Evolutionary conservation across 2,113 vertebrate genomes (phyloP).

Genomic region (Pollachius pollachius): DNA sequence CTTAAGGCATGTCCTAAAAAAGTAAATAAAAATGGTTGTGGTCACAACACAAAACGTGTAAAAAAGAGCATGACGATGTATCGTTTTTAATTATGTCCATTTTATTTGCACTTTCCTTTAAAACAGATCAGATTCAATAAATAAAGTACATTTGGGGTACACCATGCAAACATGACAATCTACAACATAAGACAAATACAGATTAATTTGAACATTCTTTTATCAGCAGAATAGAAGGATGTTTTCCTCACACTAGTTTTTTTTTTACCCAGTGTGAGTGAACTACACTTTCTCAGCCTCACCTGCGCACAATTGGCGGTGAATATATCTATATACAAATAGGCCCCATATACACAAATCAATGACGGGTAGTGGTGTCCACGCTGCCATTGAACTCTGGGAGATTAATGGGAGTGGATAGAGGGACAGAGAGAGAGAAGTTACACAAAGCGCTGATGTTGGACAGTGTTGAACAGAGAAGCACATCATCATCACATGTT

Average conservation of each 20-base stretch:
- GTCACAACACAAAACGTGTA: too few species aligned
- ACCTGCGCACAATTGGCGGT: conserved; percentile 46
- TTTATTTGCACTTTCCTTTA: conserved; percentile 59
- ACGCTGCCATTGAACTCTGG: too few species aligned
- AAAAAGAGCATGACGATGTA: too few species aligned
- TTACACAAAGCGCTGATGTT: background rate
- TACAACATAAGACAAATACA: conserved; percentile 57
- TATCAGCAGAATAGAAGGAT: conserved; percentile 33
- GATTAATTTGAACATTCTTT: conserved; percentile 16
- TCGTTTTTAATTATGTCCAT: conserved; percentile 44
- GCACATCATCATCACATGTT: too few species aligned
- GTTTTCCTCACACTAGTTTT: conserved; percentile 42
- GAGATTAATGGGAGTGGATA: too few species aligned
- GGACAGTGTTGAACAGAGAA: too few species aligned
- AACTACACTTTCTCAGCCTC: conserved; percentile 15
- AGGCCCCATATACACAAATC: too few species aligned
- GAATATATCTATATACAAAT: conserved; percentile 45
- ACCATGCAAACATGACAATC: conserved; percentile 75
- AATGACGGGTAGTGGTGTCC: too few species aligned
- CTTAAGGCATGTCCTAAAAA: too few species aligned
- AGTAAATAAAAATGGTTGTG: too few species aligned
- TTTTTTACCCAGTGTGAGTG: conserved; percentile 17
- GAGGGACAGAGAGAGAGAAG: background rate
- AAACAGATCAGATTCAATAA: conserved; percentile 80
- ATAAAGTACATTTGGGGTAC: conserved; percentile 77